Base-by-base conservation (phyloP, 1,140 invertebrate species). In the Acarapis woodi region DNA sequence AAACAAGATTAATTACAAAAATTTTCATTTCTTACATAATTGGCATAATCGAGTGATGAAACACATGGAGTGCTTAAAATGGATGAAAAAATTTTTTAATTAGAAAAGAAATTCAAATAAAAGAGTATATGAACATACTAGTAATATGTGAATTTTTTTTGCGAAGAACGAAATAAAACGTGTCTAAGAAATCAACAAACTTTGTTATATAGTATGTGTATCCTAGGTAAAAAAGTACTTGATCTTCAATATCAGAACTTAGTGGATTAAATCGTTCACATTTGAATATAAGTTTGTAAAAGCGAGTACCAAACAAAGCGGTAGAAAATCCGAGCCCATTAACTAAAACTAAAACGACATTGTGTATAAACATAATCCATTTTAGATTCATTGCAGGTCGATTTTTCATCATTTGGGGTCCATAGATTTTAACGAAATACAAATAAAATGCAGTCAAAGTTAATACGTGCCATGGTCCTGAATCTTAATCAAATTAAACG, bases 101-200 rank as follows among this genome's bases (percentile, higher is more conserved):
- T n/a, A n/a, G n/a, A n/a, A n/a, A n/a, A n/a, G n/a, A n/a, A n/a
- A n/a, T n/a, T n/a, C n/a, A n/a, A n/a, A n/a, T n/a, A n/a, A n/a
- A n/a, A n/a, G n/a, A n/a, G n/a, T n/a, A n/a, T 62, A 47, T 78
- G 73, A 1, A 77, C 60, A n/a, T n/a, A 41, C 58, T 54, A 32
- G 51, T 53, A 18, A 61, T 48, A 42, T 60, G 56, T 24, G 52
- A 51, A 39, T 57, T 50, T 44, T 61, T 61, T 49, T 60, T 60
- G 20, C 53, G 48, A 21, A 60, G 36, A 24, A 60, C 51, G 44
- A 61, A 58, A 42, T 60, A 60, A 12, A 60, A 34, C 24, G 58
- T 59, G 44, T 60, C 57, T 26, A 59, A 33, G 48, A 60, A 55
- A 38, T 60, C 58, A n/a, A 59, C 38, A 24, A 48, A 48, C 42